Base-by-base conservation (phyloP, 2,113 vertebrate genomes). In the Rhineura floridana region DNA sequence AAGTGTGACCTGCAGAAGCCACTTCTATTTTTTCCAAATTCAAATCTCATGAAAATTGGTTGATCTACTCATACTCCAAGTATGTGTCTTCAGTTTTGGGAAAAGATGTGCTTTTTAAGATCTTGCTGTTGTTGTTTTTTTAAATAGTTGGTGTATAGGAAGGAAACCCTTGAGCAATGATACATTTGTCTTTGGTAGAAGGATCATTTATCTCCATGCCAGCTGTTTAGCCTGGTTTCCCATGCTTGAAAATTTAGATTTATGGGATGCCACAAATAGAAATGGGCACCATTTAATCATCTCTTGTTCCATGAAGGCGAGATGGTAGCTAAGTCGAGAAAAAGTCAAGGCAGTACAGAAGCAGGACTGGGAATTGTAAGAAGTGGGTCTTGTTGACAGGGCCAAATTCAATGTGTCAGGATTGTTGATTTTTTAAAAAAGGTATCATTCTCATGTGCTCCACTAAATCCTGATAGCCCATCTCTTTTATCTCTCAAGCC, bases 231-330 rank as follows among this genome's bases (percentile, higher is more conserved):
- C 91, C 52, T 78, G 72, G 89, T 91, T 96, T 96, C 93, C 96
- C 93, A 93, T 90, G 95, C 94, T 96, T 93, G 96, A 96, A 97
- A 96, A 97, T 96, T 95, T 95, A 97, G 96, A 97, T 97, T 96
- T 96, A 97, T 96, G 95, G 93, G 89, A 90, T 94, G 93, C 94
- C 96, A 96, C 84, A 95, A 95, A 91, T 91, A 89, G 89, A 86
- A 94, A 93, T 86, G 90, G 92, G 94, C 91, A 91, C 84, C 89
- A 82, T 96, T 96, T 95, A 96, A 95, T 91, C 90, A 91, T 89
- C 59, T 93, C 72, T 81, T 76, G 90, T 55, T 94, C 88, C 91
- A 59, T 86, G 88, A 94, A 95, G 92, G 94, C 59, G 84, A 86
- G 73, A 78, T 90, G 91, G 42, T 0, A 4, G 84, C 76, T 69